Base-by-base conservation (phyloP, 92 coral and sea anemone genomes). In the Zoanthus sansibaricus region DNA sequence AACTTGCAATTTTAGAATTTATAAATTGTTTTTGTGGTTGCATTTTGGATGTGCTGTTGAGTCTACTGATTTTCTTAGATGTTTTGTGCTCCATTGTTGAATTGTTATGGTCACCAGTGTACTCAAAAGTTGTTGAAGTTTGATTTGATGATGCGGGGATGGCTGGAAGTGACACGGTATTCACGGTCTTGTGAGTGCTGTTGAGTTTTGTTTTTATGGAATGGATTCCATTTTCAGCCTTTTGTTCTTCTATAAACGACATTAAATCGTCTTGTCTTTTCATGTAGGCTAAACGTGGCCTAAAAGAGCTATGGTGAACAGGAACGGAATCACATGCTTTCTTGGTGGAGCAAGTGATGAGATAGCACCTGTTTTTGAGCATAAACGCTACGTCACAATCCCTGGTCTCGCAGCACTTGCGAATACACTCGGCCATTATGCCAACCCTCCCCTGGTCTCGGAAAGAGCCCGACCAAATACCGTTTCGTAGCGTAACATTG, bases 401-500 rank as follows among this genome's bases (percentile, higher is more conserved):
- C 78, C 76, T 80, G 55, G 84, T 85, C 74, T 71, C 83, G 88
- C 99, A 97, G 89, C 99, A 97, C 88, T 88, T 84, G 78, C 89
- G 89, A 77, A 95, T 70, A 83, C 99, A 97, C 78, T 74, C 87
- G 83, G 86, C 91, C 90, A 95, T 92, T 83, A 82, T 89, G 94
- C 94, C 99, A 89, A 97, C 98, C 97, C 99, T 97, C 99, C 99
- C 99, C 99, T 97, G 98, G 94, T 93, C 96, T 93, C 92, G 92
- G 87, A 95, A 97, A 92, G 92, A 91, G 93, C 99, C 99, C 99
- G 99, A 94, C 94, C 98, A 91, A 91, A 97, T 90, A 89, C 99
- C 99, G 89, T 92, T 90, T 80, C 91, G 94, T 93, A 97, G 99
- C 99, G 99, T 97, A 93, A 95, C 99, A 97, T 97, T 97, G 99